Evolutionary conservation across 2,113 vertebrate species (phyloP), one percentile per base, ranked within the genome.

Genomic region (Caretta caretta): DNA sequence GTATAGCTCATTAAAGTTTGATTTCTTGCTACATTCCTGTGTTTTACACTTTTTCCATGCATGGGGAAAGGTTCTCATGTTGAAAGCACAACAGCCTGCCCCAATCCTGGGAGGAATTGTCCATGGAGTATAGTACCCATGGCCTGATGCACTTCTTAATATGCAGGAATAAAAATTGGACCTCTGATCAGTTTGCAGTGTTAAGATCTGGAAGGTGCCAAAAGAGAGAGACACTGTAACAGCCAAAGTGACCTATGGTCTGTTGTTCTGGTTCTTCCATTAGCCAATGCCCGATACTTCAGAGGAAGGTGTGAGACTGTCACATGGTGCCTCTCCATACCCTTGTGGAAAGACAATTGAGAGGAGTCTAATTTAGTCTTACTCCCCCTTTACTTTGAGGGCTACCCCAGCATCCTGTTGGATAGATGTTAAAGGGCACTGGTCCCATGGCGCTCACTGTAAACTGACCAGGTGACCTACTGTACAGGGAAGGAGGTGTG

Each of bases 1-100:
- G 94, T 96, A 95, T 62, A 80, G 92, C 31, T 92, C 89, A 98
- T 97, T 97, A 97, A 98, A 98, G 51, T 25, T 90, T 83, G 96
- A 93, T 95, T 97, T 97, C 96, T 97, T 97, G 83, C 86, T 92
- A 89, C 13, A 46, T 59, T 16, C 78, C 87, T 83, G 79, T 94
- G 81, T 94, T 93, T 83, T 94, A n/a, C n/a, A 38, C 65, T 72
- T 72, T 72, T 72, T 72, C 65, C n/a, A 38, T 38, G 35, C n/a
- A 35, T 14, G 59, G 59, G 59, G 59, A 35, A 65, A 16, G 31
- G 57, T 27, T 31, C 54, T 19, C 14, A 56, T 42, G 48, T 48
- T 81, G 56, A 69, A 35, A 80, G n/a, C 48, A 80, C 57, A 59
- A 50, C 16, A 31, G 49, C 50, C 54, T 10, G 17, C 19, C 19